Base-by-base conservation (phyloP, 2,113 vertebrate species). In the Bubo bubo region DNA sequence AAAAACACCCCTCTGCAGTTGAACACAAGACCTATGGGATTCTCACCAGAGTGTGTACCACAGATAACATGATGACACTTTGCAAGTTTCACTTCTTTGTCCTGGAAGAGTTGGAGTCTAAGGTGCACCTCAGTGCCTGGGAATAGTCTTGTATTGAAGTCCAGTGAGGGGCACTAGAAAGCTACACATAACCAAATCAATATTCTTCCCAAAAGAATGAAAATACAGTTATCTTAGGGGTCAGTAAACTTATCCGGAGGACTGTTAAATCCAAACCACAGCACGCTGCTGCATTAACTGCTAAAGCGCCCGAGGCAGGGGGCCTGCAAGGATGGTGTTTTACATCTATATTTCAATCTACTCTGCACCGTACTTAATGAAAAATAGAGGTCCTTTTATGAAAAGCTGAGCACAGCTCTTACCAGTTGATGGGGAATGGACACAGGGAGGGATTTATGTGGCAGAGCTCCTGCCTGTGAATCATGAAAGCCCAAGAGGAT, bases 311-410 rank as follows among this genome's bases (percentile, higher is more conserved):
- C 0, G 0, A 81, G 64, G 52, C 4, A 4, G 35, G 80, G 15
- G 14, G 17, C 15, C 64, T 75, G 43, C 39, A 59, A 84, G 34
- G 39, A 10, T 35, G 35, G 27, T 6, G 17, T 24, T 79, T 76
- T 56, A 79, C 66, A 23, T 30, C 89, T 60, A 17, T 49, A 59
- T 89, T 92, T 95, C 70, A 74, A 64, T 45, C 74, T 56, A 39
- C 24, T 59, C 56, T 67, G 41, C 52, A 34, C 32, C 0, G 0
- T 37, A 58, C 16, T 62, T 58, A 80, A 77, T 1, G 1, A 75
- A 73, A 88, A 96, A 81, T 35, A 93, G 68, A 91, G 56, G 64
- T 37, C 19, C 21, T 92, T 92, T 56, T 52, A 55, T 49, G 43
- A 75, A 92, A 77, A 89, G 55, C 37, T 67, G 79, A 86, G 90